Conservation (phyloP, 2,797 vertebrate genomes). For the Babyrousa celebensis region DNA sequence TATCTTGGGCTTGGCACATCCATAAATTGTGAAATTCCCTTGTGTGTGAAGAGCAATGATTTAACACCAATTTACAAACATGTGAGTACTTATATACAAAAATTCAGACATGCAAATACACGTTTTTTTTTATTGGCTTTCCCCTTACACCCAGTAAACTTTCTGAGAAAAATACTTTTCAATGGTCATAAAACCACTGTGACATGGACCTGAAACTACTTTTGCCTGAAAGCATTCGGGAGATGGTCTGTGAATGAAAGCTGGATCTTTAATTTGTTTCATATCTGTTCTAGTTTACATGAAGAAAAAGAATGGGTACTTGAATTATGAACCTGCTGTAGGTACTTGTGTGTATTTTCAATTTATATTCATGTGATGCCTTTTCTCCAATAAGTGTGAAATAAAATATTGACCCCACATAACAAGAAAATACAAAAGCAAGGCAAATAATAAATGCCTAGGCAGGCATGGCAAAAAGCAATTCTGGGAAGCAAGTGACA, state of each 20-base stretch:
- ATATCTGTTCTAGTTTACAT: conserved; percentile 48
- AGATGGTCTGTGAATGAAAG: not conserved
- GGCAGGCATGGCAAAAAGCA: not conserved
- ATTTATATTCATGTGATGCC: not conserved
- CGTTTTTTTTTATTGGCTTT: conserved; percentile 24
- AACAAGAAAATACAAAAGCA: conserved; percentile 17
- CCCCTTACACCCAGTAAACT: conserved; percentile 37
- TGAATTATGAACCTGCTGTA: conserved; percentile 47
- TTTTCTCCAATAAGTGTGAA: conserved; percentile 48
- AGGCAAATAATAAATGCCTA: not conserved
- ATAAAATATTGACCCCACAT: conserved; percentile 10
- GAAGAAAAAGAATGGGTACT: conserved; percentile 12
- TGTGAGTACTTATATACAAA: not conserved
- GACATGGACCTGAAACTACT: not conserved
- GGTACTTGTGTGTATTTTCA: conserved; percentile 1
- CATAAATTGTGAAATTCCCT: not conserved
- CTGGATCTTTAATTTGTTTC: conserved; percentile 10
- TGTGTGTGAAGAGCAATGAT: conserved; percentile 44
- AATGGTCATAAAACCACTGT: conserved; percentile 33
- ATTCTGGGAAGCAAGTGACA: conserved; percentile 44
- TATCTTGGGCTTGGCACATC: conserved; percentile 1
- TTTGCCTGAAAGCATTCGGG: not conserved
- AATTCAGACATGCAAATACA: not conserved
- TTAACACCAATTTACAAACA: conserved; percentile 26
- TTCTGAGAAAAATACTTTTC: conserved; percentile 58